phyloP scores from a whole-genome alignment of 2,113 vertebrate species.

The Gavialis gangeticus region DNA sequence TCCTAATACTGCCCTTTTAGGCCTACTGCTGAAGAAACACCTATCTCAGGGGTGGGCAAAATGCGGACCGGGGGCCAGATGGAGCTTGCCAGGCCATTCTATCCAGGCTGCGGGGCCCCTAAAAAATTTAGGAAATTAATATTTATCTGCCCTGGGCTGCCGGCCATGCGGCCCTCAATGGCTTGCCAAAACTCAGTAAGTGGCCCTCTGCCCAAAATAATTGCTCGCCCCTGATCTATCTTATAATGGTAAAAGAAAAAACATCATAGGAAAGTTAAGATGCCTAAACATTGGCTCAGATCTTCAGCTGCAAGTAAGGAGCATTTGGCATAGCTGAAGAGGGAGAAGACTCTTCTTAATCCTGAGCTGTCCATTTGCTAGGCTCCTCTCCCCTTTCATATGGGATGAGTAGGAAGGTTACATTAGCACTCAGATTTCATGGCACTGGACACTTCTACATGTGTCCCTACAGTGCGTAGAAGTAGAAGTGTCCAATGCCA shows the following conservation, averaged over 20 bases:
- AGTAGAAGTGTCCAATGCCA: too few relatives aligned
- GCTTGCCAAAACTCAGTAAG: too few relatives aligned
- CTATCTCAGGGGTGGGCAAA: too few relatives aligned
- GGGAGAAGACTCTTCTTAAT: not conserved
- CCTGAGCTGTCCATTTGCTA: not conserved
- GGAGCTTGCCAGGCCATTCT: too few relatives aligned
- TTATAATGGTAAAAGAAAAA: not conserved
- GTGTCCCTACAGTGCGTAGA: too few relatives aligned
- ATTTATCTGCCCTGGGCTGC: too few relatives aligned
- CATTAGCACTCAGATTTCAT: not conserved
- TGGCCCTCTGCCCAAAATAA: conserved; percentile 6
- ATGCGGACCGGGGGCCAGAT: too few relatives aligned
- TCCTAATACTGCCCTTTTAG: not conserved
- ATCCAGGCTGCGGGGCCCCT: too few relatives aligned
- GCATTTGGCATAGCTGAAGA: not conserved
- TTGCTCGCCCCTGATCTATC: not conserved
- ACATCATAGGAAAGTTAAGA: not conserved
- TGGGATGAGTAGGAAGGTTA: not conserved
- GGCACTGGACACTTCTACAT: not conserved
- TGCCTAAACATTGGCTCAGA: not conserved
- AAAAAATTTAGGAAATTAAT: too few relatives aligned
- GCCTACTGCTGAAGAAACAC: not conserved
- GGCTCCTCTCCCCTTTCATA: not conserved
- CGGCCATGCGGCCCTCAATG: too few relatives aligned
- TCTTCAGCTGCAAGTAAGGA: not conserved